Base-by-base conservation (phyloP, 2,113 vertebrate genomes). In the Melanerpes formicivorus region DNA sequence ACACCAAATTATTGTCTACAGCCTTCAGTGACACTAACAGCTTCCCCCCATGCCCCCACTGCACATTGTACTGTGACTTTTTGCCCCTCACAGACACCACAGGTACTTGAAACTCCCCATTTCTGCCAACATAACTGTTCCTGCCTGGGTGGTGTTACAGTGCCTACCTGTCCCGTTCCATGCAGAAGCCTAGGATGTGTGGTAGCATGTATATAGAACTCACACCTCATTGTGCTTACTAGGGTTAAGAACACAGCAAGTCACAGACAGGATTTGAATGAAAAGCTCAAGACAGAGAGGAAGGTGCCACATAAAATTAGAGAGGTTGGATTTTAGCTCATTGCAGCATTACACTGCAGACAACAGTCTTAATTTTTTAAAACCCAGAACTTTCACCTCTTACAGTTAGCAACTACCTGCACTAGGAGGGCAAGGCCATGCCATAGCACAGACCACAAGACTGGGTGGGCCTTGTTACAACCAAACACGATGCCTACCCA, bases 21-120 rank as follows among this genome's bases (percentile, higher is more conserved):
- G 22, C 34, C 52, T 30, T 22, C 6, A 1, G 3, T 18, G 56
- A 22, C 55, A 73, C 9, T 2, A 23, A 54, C 12, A 37, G 4
- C 4, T 56, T 44, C 4, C 3, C 5, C 14, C 2, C 12, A 23
- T 3, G 1, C 1, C 12, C n/a, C 66, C 18, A 1, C 56, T 84
- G 67, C 46, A 80, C 27, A 48, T 11, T 18, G 40, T 52, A 56
- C 27, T 25, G 6, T 25, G 21, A 54, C 27, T 58, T 54, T 60
- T 8, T 10, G 8, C 50, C 27, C 56, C 15, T 40, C 1, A 1
- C 13, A 26, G 27, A 48, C 30, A 37, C 30, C 23, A 42, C 15
- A 58, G 18, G 13, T 29, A 60, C 32, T 14, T 37, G 25, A 27
- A 77, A 80, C 27, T 32, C 60, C 18, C 23, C 11, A 21, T 62